Conservation (phyloP, 1,140 invertebrate genomes). For the Euborellia annulipes region DNA sequence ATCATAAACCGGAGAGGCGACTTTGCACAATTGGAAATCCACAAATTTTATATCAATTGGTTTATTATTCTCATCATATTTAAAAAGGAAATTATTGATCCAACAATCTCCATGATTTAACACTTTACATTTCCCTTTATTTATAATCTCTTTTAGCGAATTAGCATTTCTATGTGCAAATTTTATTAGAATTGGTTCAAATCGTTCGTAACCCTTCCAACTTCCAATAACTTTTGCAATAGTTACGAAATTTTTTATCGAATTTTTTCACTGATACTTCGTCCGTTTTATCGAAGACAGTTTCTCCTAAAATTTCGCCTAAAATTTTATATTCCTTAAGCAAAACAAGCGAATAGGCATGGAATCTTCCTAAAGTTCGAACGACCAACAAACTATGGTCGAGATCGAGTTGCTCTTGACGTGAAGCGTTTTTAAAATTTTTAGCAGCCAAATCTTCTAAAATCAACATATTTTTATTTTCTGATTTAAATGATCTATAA, state of each 20-base stretch:
- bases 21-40: background rate
- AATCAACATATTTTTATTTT: constrained; percentile 12
- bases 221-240: no score
- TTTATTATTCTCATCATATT: constrained; percentile 10
- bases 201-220: no score
- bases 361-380: constrained; percentile 36
- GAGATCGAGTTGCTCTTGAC: constrained; percentile 33
- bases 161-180: no score
- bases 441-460: constrained; percentile 33
- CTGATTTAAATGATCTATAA: no score
- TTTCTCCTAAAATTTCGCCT: no score
- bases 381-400: constrained; percentile 32
- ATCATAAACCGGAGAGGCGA: no score
- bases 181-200: no score
- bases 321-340: constrained; percentile 20
- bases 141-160: no score
- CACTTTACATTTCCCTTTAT: constrained; percentile 11
- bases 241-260: no score
- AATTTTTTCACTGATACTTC: no score
- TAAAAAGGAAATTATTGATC: constrained; percentile 23
- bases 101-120: constrained; percentile 26
- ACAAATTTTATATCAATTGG: background rate
- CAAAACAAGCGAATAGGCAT: constrained; percentile 35
- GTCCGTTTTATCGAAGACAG: no score
- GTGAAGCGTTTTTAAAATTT: constrained; percentile 37